Evolutionary conservation across 2,113 vertebrate species (phyloP).

Genomic region (Manacus vitellinus): DNA sequence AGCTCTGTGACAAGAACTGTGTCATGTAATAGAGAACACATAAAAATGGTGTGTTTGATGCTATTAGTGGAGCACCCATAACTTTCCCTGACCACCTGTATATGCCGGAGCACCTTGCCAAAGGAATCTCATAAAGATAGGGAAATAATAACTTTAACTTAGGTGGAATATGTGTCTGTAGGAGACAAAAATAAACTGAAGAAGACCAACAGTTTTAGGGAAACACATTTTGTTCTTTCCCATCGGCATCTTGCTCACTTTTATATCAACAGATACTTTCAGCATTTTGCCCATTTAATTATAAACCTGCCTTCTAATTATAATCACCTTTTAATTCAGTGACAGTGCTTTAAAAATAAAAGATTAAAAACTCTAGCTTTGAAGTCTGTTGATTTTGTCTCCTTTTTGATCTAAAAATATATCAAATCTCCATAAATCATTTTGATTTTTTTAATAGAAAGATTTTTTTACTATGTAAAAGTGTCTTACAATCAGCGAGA

Average conservation of each 20-base stretch:
- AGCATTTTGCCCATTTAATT: neutral
- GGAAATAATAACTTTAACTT: neutral
- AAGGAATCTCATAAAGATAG: neutral
- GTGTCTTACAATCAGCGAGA: fast-evolving
- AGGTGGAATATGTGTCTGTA: neutral
- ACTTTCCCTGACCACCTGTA: neutral
- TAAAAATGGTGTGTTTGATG: neutral
- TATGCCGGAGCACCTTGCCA: neutral
- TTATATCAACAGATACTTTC: neutral
- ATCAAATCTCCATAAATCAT: neutral
- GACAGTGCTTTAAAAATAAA: neutral
- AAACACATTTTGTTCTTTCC: neutral
- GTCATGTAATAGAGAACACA: neutral
- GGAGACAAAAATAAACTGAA: neutral
- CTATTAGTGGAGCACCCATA: neutral
- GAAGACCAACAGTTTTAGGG: neutral
- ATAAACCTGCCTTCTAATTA: neutral
- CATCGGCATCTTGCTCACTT: neutral
- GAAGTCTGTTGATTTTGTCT: neutral
- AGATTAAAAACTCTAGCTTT: neutral
- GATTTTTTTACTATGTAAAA: neutral
- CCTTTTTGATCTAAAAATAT: neutral
- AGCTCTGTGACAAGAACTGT: neutral
- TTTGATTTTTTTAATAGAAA: neutral
- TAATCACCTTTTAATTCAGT: neutral